A percentile compares a stretch with the other conserved stretches of the same genome.
Evolutionary conservation across 2,888 invertebrate genomes (phyloP).

Genomic region (Lepidocyrtinus sp.): DNA sequence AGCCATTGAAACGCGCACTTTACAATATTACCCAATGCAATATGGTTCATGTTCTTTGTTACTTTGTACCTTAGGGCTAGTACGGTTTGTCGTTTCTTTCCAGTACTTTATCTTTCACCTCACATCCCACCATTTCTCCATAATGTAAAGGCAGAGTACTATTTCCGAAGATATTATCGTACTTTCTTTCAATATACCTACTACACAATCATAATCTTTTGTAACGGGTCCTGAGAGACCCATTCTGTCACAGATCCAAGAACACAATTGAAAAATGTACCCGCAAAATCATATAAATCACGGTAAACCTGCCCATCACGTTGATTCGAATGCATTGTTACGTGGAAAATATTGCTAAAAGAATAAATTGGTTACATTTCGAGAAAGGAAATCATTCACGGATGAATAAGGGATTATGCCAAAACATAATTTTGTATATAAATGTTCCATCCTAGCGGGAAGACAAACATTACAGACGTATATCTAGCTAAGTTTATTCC

Average conservation of each 20-base stretch:
- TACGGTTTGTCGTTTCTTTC: no score
- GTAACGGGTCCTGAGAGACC: conserved; percentile 67
- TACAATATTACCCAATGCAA: no score
- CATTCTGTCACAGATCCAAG: conserved; percentile 68
- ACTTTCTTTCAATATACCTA: background rate
- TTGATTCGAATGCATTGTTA: conserved; percentile 4
- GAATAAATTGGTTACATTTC: background rate
- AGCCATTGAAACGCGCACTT: no score
- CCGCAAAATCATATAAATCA: conserved; percentile 67
- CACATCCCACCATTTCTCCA: background rate
- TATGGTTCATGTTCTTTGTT: no score
- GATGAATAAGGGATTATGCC: no score
- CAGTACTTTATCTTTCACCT: background rate
- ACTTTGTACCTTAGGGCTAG: no score
- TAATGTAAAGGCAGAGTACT: background rate
- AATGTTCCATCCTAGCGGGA: no score
- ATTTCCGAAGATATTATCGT: background rate
- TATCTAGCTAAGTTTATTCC: no score
- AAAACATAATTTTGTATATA: no score
- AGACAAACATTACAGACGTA: no score
- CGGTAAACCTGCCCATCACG: conserved; percentile 56
- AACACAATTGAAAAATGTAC: conserved; percentile 70
- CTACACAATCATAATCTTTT: conserved; percentile 53
- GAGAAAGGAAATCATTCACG: no score
- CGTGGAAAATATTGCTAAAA: background rate